A percentile compares a stretch with the other conserved stretches of the same genome.
Conservation (phyloP, 2,888 invertebrate genomes). For the Athetis lepigone region DNA sequence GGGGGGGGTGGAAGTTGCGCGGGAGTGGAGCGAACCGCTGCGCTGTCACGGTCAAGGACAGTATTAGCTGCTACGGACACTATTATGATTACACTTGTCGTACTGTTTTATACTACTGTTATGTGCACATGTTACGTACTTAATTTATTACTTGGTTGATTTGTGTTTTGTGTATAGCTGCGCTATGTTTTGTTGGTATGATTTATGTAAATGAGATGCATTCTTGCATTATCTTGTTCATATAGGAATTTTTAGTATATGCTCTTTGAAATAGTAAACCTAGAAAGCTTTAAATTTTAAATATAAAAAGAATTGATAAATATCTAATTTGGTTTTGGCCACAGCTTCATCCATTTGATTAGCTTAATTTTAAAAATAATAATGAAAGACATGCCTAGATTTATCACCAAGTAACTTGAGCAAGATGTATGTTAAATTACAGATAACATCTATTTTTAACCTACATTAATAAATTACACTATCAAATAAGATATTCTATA, state of each 20-base stretch:
- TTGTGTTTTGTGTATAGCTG: constrained; percentile 26
- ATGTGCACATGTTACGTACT: constrained; percentile 60
- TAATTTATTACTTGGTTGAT: constrained; percentile 41
- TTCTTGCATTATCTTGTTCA: constrained; percentile 12
- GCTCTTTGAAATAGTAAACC: neutral
- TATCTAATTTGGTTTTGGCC: no score
- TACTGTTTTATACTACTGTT: constrained; percentile 69
- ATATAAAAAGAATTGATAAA: neutral
- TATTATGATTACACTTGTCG: constrained; percentile 71
- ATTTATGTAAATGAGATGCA: constrained; percentile 22
- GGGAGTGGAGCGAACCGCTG: constrained; percentile 80
- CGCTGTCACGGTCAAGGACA: constrained; percentile 87
- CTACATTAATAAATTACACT: no score
- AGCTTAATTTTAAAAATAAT: no score
- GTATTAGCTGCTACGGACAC: constrained; percentile 74
- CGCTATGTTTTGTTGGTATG: constrained; percentile 12
- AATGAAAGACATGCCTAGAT: no score
- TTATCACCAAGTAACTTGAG: no score
- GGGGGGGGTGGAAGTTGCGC: constrained; percentile 68
- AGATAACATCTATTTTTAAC: no score
- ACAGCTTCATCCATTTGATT: no score
- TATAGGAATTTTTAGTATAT: neutral
- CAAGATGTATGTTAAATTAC: no score
- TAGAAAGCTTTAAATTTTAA: neutral
- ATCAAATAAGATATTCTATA: no score